Evolutionary conservation across 1,140 invertebrate species (phyloP), one percentile per base, ranked within the genome.

Genomic region (Ylistrum balloti): DNA sequence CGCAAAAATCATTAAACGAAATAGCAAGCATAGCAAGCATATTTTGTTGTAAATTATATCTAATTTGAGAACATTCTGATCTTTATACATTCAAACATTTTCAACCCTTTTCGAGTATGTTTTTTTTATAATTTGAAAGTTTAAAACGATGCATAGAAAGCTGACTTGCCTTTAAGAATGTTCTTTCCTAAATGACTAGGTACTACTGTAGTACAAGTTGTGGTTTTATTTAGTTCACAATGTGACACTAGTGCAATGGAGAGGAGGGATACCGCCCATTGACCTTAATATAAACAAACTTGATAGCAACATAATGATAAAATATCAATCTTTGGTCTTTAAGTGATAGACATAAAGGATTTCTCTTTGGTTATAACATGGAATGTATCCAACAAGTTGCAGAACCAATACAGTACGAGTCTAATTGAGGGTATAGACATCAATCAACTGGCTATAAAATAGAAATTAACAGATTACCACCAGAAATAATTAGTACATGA

Each of bases 321-420:
- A 74, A 74, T 74, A 74, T n/a, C 56, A 74, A 74, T 74, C 22
- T 74, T 74, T 0, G 2, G 56, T 74, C 56, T 74, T 74, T 74
- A 74, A 7, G n/a, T 7, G n/a, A n/a, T n/a, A 74, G 56, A 74
- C n/a, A 74, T 74, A 28, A 74, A 28, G 56, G 56, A 74, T 74
- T 74, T 11, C n/a, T n/a, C 11, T 74, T 22, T 74, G 17, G 56
- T 74, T n/a, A 28, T n/a, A 74, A 74, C 28, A 74, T 74, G 56
- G 56, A 74, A 74, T n/a, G n/a, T 28, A 74, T 74, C 56, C 56
- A 74, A 74, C 56, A 74, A 74, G 56, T 28, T 74, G 56, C n/a
- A 74, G n/a, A 74, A n/a, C n/a, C n/a, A n/a, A 74, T 38, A 38
- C 13, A 5, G 13, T n/a, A 11, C 56, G 22, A 74, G 35, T 38